These are phyloP conservation scores for Eulemur coronatus DNA, from an alignment of 2,797 vertebrate genomes.

Conservation along the genomic window DNA sequence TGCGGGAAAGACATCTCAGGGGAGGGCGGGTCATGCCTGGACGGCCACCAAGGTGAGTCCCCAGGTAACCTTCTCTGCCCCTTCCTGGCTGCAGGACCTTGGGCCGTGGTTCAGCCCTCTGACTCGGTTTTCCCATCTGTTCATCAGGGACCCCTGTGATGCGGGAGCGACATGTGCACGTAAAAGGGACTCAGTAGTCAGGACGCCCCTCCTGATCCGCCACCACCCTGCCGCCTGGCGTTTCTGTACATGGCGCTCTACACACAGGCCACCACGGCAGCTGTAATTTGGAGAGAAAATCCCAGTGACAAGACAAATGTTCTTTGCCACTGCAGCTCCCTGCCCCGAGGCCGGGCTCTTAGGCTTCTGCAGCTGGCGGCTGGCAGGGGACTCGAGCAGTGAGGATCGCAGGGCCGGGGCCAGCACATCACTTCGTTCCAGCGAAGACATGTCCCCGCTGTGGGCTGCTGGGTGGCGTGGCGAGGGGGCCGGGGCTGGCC, in stretches of 20 bases:
- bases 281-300: neutral
- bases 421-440: fast-evolving
- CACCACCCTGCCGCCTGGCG: neutral
- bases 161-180: fast-evolving
- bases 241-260: neutral
- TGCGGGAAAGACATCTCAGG: no score
- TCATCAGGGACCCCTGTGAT: neutral
- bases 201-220: fast-evolving
- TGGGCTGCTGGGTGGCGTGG: neutral
- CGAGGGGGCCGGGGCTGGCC: neutral
- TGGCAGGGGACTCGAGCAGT: fast-evolving
- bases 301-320: neutral
- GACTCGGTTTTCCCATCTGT: neutral
- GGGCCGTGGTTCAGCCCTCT: neutral
- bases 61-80: neutral
- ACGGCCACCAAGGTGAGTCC: neutral
- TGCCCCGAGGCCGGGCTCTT: fast-evolving
- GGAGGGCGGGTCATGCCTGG: neutral
- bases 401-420: neutral
- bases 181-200: fast-evolving
- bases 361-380: neutral
- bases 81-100: neutral
- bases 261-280: neutral
- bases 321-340: neutral
- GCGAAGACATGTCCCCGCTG: fast-evolving